Evolutionary conservation across 2,113 vertebrate genomes (phyloP), one percentile per base, ranked within the genome.

Genomic region (Hirundichthys speculiger): DNA sequence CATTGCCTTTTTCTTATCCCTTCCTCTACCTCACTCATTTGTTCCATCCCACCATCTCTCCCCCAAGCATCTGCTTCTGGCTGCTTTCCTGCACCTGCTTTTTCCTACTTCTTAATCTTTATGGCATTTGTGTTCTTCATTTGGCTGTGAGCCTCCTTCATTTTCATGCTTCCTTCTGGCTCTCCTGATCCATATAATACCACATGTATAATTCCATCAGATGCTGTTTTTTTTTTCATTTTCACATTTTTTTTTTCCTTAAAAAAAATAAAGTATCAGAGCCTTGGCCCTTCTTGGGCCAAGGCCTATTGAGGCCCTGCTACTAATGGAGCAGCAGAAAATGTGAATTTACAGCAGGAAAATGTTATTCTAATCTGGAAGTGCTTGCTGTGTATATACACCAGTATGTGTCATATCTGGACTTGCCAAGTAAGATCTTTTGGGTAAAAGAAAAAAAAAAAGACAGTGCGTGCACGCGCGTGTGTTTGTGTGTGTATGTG

Each of bases 241-340:
- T 7, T 38, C 18, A 79, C 71, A 63, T 67, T 51, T 78, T 82
- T 81, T 83, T 83, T 83, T 82, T 77, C 52, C 75, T 73, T 74
- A 66, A 74, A 67, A 84, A 79, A 82, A 69, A 86, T 86, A 79
- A 82, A 83, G 86, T 64, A 73, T 77, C 58, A 39, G 64, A 56
- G 59, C 51, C 38, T 43, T 40, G 70, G 62, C 54, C 66, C 59
- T 70, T 75, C 59, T 80, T 73, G 73, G 70, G n/a, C n/a, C 73
- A 34, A 48, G 55, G 65, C 69, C 59, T 20, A 46, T 77, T 51
- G 56, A 70, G 39, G 52, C 55, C 73, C 59, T 2, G 46, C 43
- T 75, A 69, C 65, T 69, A 47, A 42, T 51, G 60, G 43, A 25
- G 61, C 46, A 58, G 49, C 30, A 46, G 22, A 50, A 50, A 69